Evolutionary conservation across 2,888 invertebrate genomes (phyloP), one percentile per base, ranked within the genome.

Genomic region (Steinernema hermaphroditum): DNA sequence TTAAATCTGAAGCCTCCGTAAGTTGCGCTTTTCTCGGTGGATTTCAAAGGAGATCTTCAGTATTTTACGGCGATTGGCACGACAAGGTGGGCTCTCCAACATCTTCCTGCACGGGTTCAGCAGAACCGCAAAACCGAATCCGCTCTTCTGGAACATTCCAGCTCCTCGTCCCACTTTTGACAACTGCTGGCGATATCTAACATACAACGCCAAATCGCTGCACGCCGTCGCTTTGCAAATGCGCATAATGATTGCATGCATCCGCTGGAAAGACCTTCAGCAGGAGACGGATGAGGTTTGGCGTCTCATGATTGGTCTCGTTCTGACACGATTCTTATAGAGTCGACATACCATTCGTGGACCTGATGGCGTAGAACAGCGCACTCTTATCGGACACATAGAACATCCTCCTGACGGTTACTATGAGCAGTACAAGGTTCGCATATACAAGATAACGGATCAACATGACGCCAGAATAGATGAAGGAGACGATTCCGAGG

Each of bases 121-220:
- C 32, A 50, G 72, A 0, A 70, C 75, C 0, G 81, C 81, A 27
- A 86, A 86, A 87, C 88, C 92, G 22, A 94, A 94, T 87, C 91
- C 91, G 83, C 89, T 91, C 0, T 91, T 93, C 0, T 96, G 96
- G 96, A 93, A 93, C 0, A 96, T 95, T 87, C 94, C 93, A 8
- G 96, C 96, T 85, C 92, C 94, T 0, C 90, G 97, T 77, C 97
- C 97, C 0, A 88, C 93, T n/a, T 96, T 97, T 87, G 94, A 94
- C 88, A 94, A 95, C 0, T 93, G 94, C 84, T 98, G 97, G 97
- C 89, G 94, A 68, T 97, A 92, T 87, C 71, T 78, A 68, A 82
- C 81, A 0, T 70, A 77, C 9, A 78, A 79, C 29, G 76, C 82
- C 9, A 71, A 68, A 24, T 81, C 82, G 12, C 72, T 97, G 68